A percentile compares a stretch with the other conserved stretches of the same genome.
phyloP scores from a whole-genome alignment of 2,888 invertebrate genomes.

The Calliopum simillimum region DNA sequence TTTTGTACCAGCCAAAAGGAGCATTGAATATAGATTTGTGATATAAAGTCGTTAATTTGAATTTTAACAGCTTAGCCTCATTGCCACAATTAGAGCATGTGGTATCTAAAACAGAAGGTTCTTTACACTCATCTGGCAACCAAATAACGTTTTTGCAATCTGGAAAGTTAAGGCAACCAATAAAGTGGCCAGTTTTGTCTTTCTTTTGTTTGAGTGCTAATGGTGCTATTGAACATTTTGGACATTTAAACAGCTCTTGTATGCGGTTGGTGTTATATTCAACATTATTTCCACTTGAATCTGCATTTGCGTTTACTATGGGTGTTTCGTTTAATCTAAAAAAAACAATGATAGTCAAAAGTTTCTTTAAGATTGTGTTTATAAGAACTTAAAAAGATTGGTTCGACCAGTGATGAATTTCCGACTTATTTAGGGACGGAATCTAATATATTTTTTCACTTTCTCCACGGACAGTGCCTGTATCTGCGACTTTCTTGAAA shows the following conservation, averaged over 20 bases:
- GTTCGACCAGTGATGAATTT: no score
- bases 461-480: no score
- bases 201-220: constrained; percentile 79
- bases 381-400: no score
- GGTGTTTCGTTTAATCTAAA: constrained; percentile 58
- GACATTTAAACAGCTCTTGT: constrained; percentile 76
- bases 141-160: constrained; percentile 84
- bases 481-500: no score
- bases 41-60: constrained; percentile 54
- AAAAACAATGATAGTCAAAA: neutral
- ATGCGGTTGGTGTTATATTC: constrained; percentile 37
- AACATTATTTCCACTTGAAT: neutral
- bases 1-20: constrained; percentile 60
- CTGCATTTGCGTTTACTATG: neutral
- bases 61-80: constrained; percentile 55
- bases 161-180: constrained; percentile 84
- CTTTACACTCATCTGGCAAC: constrained; percentile 80
- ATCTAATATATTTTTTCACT: no score
- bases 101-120: constrained; percentile 74
- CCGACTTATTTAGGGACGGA: no score
- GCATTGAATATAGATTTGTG: constrained; percentile 60
- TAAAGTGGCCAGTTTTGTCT: constrained; percentile 76
- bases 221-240: constrained; percentile 75
- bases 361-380: no score
- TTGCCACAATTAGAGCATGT: constrained; percentile 70